Percentiles rank a stretch among this genome's conserved stretches.
phyloP scores from a whole-genome alignment of 2,888 invertebrate species.

The Mimas tiliae region DNA sequence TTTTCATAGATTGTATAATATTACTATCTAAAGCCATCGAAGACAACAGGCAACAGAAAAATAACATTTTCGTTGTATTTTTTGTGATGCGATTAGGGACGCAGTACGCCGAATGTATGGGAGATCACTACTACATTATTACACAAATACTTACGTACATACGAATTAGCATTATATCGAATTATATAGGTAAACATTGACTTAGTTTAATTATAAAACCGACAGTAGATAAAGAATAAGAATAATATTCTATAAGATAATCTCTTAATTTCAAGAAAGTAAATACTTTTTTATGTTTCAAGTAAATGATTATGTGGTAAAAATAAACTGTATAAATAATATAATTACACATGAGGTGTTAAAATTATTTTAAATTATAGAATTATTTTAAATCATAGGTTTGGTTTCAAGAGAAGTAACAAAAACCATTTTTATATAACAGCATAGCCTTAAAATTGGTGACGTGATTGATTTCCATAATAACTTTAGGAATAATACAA shows the following conservation, averaged over 20 bases:
- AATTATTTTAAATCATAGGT: no score
- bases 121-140: conserved; percentile 83
- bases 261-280: conserved; percentile 47
- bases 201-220: conserved; percentile 82
- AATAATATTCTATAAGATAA: conserved; percentile 61
- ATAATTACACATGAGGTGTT: background rate
- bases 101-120: conserved; percentile 78
- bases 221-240: conserved; percentile 74
- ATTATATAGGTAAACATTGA: conserved; percentile 84
- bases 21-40: conserved; percentile 48
- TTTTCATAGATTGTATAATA: conserved; percentile 40
- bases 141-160: conserved; percentile 75
- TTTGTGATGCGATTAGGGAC: conserved; percentile 60
- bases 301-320: conserved; percentile 3
- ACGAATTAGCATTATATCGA: conserved; percentile 80
- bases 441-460: conserved; percentile 22
- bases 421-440: conserved; percentile 16
- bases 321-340: conserved; percentile 23
- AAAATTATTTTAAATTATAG: conserved; percentile 21
- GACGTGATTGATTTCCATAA: conserved; percentile 10
- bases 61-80: conserved; percentile 80
- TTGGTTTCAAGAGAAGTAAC: conserved; percentile 19
- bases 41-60: conserved; percentile 54
- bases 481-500: conserved; percentile 22
- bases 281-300: conserved; percentile 40